Percentiles rank a stretch among this genome's conserved stretches.
Conservation (phyloP, 2,888 invertebrate genomes). For the Anthophora plumipes region DNA sequence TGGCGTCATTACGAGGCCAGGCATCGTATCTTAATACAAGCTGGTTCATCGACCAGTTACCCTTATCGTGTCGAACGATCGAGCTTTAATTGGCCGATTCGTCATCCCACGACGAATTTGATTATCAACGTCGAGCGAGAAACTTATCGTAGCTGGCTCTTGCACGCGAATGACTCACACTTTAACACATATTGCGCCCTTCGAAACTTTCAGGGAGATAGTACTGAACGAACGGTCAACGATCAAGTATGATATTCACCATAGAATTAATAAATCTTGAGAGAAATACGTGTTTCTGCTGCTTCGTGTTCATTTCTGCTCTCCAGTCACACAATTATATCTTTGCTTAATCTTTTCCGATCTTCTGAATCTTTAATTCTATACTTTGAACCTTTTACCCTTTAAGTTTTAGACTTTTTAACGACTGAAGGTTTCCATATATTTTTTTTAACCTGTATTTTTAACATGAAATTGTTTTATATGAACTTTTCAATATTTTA, state of each 20-base stretch:
- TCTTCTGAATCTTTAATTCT: no score
- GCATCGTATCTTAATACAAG: constrained; percentile 70
- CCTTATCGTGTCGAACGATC: constrained; percentile 82
- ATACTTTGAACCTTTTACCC: no score
- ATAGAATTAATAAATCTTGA: no score
- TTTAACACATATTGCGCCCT: constrained; percentile 77
- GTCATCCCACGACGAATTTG: constrained; percentile 84
- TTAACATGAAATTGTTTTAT: no score
- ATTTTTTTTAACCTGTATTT: no score
- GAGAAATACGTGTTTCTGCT: no score
- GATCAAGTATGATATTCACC: constrained; percentile 9
- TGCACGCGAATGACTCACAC: constrained; percentile 83
- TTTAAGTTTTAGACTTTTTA: no score
- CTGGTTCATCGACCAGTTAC: constrained; percentile 77
- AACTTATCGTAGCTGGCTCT: constrained; percentile 78
- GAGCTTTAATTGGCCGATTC: constrained; percentile 84
- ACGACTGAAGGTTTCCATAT: no score
- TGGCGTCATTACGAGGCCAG: constrained; percentile 60
- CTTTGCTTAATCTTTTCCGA: no score
- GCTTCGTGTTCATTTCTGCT: no score
- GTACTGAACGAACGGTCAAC: constrained; percentile 45
- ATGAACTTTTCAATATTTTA: no score
- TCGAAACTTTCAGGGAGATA: constrained; percentile 59
- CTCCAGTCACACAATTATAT: neutral
- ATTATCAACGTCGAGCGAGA: constrained; percentile 82